Evolutionary conservation across 2,113 vertebrate genomes (phyloP).

Genomic region (Sitta europaea): DNA sequence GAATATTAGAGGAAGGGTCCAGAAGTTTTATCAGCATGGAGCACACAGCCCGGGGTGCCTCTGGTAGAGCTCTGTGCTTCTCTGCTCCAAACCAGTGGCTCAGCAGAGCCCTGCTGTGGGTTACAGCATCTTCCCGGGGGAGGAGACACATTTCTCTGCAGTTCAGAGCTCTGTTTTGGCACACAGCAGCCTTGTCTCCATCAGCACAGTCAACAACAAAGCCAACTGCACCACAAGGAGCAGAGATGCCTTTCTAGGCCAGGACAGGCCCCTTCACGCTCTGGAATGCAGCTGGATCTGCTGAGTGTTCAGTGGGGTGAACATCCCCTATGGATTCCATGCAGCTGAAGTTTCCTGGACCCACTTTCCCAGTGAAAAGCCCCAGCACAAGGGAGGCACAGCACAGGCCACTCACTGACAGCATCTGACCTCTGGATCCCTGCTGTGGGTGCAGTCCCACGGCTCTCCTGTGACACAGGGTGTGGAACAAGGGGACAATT

Average conservation of each 20-base stretch:
- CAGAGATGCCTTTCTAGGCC: not conserved
- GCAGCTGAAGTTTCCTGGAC: accelerated
- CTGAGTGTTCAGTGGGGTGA: not conserved
- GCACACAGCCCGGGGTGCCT: not conserved
- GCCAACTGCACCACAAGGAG: not conserved
- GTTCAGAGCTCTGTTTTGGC: not conserved
- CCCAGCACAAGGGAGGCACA: not conserved
- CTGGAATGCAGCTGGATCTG: not conserved
- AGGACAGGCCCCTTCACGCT: not conserved
- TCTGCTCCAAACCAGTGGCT: not conserved
- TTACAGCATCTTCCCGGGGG: not conserved
- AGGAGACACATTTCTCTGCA: not conserved
- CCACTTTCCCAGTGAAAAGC: not conserved
- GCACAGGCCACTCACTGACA: accelerated
- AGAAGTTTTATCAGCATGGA: not conserved
- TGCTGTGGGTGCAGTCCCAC: not conserved
- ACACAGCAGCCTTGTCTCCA: not conserved
- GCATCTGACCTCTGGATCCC: accelerated
- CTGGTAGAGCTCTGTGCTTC: not conserved
- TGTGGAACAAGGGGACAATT: not conserved
- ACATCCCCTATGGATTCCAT: not conserved
- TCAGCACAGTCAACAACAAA: not conserved
- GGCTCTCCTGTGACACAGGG: accelerated
- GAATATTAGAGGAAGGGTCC: not conserved
- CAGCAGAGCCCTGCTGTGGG: not conserved